Evolutionary conservation across 2,888 invertebrate species (phyloP).

Genomic region (Rhagophthalmus giganteus): DNA sequence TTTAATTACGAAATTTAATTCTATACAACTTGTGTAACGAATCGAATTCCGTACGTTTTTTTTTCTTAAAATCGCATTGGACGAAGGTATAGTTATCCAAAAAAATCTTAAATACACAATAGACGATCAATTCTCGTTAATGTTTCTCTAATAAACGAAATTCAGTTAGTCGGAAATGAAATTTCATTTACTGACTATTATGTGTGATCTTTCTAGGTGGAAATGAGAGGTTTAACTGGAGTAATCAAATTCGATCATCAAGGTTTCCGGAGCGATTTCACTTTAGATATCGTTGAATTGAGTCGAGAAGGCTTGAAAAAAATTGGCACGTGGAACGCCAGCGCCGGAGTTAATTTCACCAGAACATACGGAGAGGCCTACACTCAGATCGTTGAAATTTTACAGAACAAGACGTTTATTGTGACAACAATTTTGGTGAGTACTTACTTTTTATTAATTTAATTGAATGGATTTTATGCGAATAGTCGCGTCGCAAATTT

Average conservation of each 20-base stretch:
- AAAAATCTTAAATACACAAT: no score
- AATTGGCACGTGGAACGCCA: conserved; percentile 88
- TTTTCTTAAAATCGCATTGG: no score
- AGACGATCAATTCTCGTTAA: no score
- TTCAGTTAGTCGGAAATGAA: neutral
- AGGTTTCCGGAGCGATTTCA: conserved; percentile 90
- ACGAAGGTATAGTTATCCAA: no score
- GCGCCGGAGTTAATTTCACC: conserved; percentile 85
- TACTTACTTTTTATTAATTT: conserved; percentile 25
- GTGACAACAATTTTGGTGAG: conserved; percentile 91
- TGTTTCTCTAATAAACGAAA: neutral
- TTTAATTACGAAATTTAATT: no score
- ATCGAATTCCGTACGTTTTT: no score
- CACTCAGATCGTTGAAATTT: conserved; percentile 83
- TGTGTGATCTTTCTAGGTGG: conserved; percentile 64
- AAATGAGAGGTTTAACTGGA: conserved; percentile 91
- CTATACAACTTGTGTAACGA: no score
- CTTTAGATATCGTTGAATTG: conserved; percentile 88
- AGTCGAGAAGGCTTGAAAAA: conserved; percentile 80
- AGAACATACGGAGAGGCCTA: conserved; percentile 83
- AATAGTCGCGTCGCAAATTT: no score
- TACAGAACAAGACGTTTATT: conserved; percentile 88
- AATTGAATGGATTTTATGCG: no score
- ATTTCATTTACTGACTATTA: conserved; percentile 1
- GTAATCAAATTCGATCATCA: conserved; percentile 92